A percentile compares a stretch with the other conserved stretches of the same genome.
Conservation (phyloP, 2,888 invertebrate genomes). For the Scaeva pyrastri region DNA sequence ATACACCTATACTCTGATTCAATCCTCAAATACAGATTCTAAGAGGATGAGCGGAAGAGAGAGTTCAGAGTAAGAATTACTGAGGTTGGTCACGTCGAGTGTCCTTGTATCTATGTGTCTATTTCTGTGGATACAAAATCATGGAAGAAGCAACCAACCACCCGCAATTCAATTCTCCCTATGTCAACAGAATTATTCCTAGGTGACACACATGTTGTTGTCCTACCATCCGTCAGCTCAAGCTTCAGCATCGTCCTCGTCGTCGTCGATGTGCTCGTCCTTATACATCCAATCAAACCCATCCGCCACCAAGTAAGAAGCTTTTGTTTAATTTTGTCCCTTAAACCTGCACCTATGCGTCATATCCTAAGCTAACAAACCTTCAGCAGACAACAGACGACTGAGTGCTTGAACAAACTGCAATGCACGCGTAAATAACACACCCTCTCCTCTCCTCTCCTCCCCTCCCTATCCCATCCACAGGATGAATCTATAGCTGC, state of each 20-base stretch:
- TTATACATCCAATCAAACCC: slow-evolving; percentile 46
- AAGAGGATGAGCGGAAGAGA: not conserved
- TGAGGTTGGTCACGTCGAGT: slow-evolving; percentile 42
- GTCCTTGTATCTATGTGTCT: slow-evolving; percentile 9
- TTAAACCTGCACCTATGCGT: slow-evolving; percentile 37
- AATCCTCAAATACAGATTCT: not conserved
- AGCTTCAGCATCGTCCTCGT: not conserved
- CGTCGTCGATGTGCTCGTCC: not conserved
- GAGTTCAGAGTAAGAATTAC: not conserved
- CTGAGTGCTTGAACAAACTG: not conserved
- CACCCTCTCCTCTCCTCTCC: too few species aligned
- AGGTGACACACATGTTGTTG: slow-evolving; percentile 28
- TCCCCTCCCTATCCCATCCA: too few species aligned
- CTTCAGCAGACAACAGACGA: not conserved
- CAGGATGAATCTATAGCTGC: not conserved
- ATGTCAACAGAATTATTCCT: slow-evolving; percentile 42
- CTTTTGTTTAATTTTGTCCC: slow-evolving; percentile 70
- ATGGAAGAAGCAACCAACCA: not conserved
- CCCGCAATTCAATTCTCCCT: slow-evolving; percentile 34
- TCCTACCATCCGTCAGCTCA: slow-evolving; percentile 8
- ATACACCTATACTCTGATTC: not conserved
- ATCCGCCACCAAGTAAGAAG: slow-evolving; percentile 18
- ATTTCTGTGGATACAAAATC: not conserved
- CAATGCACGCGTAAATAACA: slow-evolving; percentile 18
- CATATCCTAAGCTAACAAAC: slow-evolving; percentile 10